These are phyloP conservation scores for Drosophila eugracilis DNA, from an alignment of 1,140 invertebrate genomes.

Conservation along the genomic window DNA sequence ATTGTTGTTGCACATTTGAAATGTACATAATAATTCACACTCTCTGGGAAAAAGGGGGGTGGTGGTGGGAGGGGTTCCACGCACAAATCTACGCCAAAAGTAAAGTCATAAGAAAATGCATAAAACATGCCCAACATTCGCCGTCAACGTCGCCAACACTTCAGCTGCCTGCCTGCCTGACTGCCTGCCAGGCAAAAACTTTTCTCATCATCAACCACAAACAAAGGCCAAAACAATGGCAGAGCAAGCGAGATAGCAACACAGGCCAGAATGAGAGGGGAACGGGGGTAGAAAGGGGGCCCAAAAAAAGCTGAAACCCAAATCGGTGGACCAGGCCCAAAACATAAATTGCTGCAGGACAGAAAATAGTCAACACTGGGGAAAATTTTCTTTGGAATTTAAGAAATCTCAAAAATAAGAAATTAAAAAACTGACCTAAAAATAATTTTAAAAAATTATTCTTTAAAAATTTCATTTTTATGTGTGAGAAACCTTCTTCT, in stretches of 20 bases:
- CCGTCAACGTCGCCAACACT: slow-evolving; percentile 80
- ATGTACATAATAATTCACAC: slow-evolving; percentile 82
- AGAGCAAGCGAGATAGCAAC: slow-evolving; percentile 17
- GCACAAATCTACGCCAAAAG: slow-evolving; percentile 61
- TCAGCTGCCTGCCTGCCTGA: slow-evolving; percentile 71
- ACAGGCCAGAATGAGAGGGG: not conserved
- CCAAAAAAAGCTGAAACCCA: slow-evolving; percentile 42
- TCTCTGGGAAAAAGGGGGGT: slow-evolving; percentile 2
- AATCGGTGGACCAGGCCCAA: slow-evolving; percentile 67
- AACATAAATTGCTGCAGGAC: slow-evolving; percentile 80
- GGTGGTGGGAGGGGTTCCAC: slow-evolving; percentile 50
- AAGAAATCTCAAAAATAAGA: no score
- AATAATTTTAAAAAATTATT: no score
- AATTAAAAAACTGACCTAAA: no score
- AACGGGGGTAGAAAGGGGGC: not conserved
- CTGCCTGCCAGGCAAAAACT: slow-evolving; percentile 77
- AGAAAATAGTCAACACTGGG: slow-evolving; percentile 10
- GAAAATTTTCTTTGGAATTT: not conserved
- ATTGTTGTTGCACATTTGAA: slow-evolving; percentile 77
- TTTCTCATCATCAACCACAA: slow-evolving; percentile 83
- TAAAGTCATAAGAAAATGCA: slow-evolving; percentile 83
- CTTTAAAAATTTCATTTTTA: no score
- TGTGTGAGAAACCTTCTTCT: no score
- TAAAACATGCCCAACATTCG: slow-evolving; percentile 75
- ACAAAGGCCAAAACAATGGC: slow-evolving; percentile 78